Base-by-base conservation (phyloP, 2,797 vertebrate species). In the Phylloscopus collybita region DNA sequence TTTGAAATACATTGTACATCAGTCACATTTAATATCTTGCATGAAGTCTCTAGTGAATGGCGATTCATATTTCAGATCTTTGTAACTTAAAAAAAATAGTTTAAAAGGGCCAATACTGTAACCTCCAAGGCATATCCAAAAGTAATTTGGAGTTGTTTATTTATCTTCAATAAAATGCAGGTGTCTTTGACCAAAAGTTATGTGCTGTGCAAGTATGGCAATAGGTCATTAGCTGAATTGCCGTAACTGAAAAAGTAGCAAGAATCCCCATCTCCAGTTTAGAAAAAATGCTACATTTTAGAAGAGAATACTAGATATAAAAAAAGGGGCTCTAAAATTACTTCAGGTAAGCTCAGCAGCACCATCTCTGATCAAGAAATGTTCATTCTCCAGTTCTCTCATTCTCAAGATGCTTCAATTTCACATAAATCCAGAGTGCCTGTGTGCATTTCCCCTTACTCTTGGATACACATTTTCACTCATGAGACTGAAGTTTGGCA, bases 171-270 rank as follows among this genome's bases (percentile, higher is more conserved):
- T 53, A 67, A 72, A 89, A 91, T 30, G 10, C 25, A 40, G 22
- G 0, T 61, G 64, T 22, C 10, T 70, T 56, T 81, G 34, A 45
- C n/a, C 18, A 30, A 60, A 90, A 90, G 13, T 23, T 25, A 64
- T 5, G 4, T 5, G 1, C 23, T 64, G 11, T 4, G 0, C 13
- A 65, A 66, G 3, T 47, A 51, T 4, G 13, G 42, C 45, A 89
- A 54, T 0, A 51, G 10, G 38, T 65, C 4, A 2, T 51, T 16
- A 56, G 11, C 0, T 53, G 11, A 59, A 64, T 21, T 59, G 67
- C 18, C 40, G 18, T 10, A 30, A 44, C 51, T 59, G 47, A 49
- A 67, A 67, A 73, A 45, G 20, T 5, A 44, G 16, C 14, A 73
- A 40, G 51, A 91, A 86, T 22, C 5, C 4, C 8, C 6, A 42